Evolutionary conservation across 2,113 vertebrate genomes (phyloP), one percentile per base, ranked within the genome.

Genomic region (Eupsittula cactorum): DNA sequence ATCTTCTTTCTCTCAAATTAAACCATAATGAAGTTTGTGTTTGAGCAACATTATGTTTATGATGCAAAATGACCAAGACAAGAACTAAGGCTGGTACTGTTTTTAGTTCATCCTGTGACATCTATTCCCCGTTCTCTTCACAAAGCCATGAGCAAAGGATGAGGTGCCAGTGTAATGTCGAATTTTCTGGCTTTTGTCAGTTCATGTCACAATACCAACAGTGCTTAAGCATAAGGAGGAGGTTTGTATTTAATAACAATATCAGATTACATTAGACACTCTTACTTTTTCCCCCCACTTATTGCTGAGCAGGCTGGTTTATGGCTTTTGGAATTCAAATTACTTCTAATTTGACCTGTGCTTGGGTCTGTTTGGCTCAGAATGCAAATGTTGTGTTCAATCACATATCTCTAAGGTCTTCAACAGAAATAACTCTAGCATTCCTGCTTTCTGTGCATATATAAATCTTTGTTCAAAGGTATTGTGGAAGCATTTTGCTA

Each of bases 241-340:
- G 37, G 13, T 3, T 65, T 91, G 41, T 87, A 86, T 87, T 95
- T 97, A 97, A 97, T 97, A 97, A 93, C 50, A 93, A 83, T 94
- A 97, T 96, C 91, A 87, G 86, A 93, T 98, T 98, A 91, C 85
- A 77, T 89, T 79, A 74, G 89, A 74, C 41, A 64, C 63, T 68
- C 44, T 90, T 57, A 88, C 70, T 65, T 88, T 91, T 55, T 14
- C 1, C 11, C 85, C 47, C 90, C 28, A 78, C 20, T 97, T 95
- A 90, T 55, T 97, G 95, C 97, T 98, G 95, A 98, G 82, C 76
- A 92, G 95, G 88, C 96, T 89, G 44, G 59, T 85, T 98, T 97
- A 94, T 92, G 94, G 86, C 74, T 93, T 79, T 96, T 92, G 62
- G 68, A 91, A 92, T 93, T 95, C 83, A 94, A 95, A 92, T 93